Percentiles rank a stretch among this genome's conserved stretches.
phyloP scores from a whole-genome alignment of 2,888 invertebrate species.

The Fissipunctia ypsillon region DNA sequence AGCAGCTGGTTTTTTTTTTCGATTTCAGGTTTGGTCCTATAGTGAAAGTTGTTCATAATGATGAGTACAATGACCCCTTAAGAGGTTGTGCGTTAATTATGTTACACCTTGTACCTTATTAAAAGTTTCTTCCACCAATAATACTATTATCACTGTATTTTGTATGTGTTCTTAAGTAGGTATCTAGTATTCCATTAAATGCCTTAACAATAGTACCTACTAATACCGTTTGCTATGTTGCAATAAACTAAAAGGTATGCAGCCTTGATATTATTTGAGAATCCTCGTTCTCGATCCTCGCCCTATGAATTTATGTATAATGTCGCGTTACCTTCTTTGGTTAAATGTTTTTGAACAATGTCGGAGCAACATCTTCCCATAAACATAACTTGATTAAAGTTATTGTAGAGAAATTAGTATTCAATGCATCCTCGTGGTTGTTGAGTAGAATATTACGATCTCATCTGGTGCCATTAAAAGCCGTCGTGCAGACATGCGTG shows the following conservation, averaged over 20 bases:
- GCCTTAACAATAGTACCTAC: conserved; percentile 17
- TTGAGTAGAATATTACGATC: conserved; percentile 45
- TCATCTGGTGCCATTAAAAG: conserved; percentile 47
- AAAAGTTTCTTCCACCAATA: not conserved
- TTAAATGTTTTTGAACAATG: conserved; percentile 6
- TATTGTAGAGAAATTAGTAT: conserved; percentile 44
- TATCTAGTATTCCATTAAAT: not conserved
- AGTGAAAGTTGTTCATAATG: no score
- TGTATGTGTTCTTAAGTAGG: not conserved
- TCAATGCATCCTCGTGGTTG: conserved; percentile 24
- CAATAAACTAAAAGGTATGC: conserved; percentile 46
- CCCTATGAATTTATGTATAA: conserved; percentile 42
- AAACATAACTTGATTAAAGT: conserved; percentile 19
- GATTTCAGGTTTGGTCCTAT: no score
- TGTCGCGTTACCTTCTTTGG: conserved; percentile 36
- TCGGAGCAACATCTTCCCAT: not conserved
- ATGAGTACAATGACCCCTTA: no score
- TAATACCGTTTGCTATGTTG: conserved; percentile 13
- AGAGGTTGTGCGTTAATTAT: no score
- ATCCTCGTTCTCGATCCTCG: conserved; percentile 45
- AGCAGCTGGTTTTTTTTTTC: no score
- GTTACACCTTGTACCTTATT: no score
- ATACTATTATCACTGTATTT: not conserved
- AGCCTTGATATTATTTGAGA: conserved; percentile 67
- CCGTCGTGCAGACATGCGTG: conserved; percentile 35